phyloP scores from a whole-genome alignment of 1,140 invertebrate genomes.

The Zaprionus camerounensis region DNA sequence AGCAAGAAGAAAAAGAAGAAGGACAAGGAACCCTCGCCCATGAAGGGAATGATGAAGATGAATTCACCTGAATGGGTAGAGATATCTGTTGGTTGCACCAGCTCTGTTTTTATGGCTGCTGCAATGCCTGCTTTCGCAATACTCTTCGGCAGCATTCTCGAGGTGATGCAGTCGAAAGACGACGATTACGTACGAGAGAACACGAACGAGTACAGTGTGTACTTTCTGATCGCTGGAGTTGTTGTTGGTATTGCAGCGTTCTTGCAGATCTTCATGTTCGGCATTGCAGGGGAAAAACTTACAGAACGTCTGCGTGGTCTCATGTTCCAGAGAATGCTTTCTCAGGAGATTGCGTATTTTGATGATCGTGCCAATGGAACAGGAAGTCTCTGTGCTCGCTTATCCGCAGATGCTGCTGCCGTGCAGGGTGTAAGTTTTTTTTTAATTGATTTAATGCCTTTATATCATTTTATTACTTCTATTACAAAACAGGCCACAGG shows the following conservation, averaged over 20 bases:
- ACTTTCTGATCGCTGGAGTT: constrained; percentile 88
- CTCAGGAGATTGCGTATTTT: constrained; percentile 91
- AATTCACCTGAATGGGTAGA: constrained; percentile 91
- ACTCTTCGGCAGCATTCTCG: constrained; percentile 92
- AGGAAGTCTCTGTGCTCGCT: constrained; percentile 88
- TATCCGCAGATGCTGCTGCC: constrained; percentile 90
- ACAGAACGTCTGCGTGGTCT: constrained; percentile 88
- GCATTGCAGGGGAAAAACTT: constrained; percentile 89
- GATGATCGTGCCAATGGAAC: constrained; percentile 89
- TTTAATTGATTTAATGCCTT: neutral
- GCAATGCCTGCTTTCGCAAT: constrained; percentile 91
- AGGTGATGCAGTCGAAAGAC: constrained; percentile 84
- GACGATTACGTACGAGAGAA: constrained; percentile 85
- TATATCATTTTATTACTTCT: no score
- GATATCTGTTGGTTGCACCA: constrained; percentile 88
- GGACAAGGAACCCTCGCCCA: constrained; percentile 76
- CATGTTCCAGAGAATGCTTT: constrained; percentile 88
- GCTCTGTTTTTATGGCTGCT: constrained; percentile 88
- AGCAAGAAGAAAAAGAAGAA: constrained; percentile 58
- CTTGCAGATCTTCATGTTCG: constrained; percentile 86
- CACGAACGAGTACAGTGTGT: constrained; percentile 86
- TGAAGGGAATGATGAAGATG: constrained; percentile 86
- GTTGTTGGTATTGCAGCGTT: constrained; percentile 88
- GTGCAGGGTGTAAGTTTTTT: constrained; percentile 89
- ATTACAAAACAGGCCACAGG: constrained; percentile 88